Evolutionary conservation across 2,888 invertebrate species (phyloP), one percentile per base, ranked within the genome.

Genomic region (Agriopis marginaria): DNA sequence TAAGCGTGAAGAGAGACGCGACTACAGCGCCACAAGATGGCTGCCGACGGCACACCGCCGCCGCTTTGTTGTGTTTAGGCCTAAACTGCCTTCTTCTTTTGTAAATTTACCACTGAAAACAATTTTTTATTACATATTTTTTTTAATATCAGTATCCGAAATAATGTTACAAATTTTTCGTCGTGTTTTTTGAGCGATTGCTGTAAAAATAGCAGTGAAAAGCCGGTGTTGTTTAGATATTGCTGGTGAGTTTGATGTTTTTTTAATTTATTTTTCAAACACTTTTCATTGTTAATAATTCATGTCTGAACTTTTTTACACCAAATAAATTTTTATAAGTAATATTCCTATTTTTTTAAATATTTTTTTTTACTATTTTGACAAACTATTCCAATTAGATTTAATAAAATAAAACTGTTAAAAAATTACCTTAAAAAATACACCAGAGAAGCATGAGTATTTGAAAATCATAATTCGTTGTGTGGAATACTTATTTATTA

Each of bases 11-110:
- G 85, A 76, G 83, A 85, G 80, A 80, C 83, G 89, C 92, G 93
- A 93, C 87, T 82, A 86, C 86, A 92, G 93, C 93, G 93, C 92
- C 93, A 91, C 93, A 93, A 94, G 83, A 94, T 93, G 94, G 93
- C 94, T 85, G 91, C 92, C 92, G 90, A 79, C 90, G 89, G 89
- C 78, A 83, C 78, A 73, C 83, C 83, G 88, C 90, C 91, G 92
- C 88, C 92, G 93, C 92, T 87, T 85, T 85, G 78, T 82, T 84
- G 86, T 88, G 89, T 91, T 92, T 93, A 94, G 94, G 94, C 94
- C 94, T 93, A 94, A 86, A 88, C 82, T 83, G 82, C 81, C 83
- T 78, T 82, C 60, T 73, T 54, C 68, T 61, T 70, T 72, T 66
- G 32, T 63, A 66, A 49, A 54, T 71, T 69, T 70, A 44, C 8